phyloP scores from a whole-genome alignment of 2,797 vertebrate genomes.

The Thaleichthys pacificus region DNA sequence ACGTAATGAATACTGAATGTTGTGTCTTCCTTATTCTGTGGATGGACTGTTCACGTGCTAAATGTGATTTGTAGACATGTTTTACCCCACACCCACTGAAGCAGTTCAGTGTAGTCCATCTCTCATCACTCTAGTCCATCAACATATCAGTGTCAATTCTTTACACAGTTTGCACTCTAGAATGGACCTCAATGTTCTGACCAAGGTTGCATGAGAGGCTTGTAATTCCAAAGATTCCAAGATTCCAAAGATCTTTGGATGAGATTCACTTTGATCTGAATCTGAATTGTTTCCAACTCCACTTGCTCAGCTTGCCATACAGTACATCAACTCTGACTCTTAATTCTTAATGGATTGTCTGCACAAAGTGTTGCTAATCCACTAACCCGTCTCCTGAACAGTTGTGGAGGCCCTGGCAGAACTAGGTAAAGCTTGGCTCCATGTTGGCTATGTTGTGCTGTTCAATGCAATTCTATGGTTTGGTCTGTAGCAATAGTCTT shows the following conservation, averaged over 20 bases:
- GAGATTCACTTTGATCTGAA: slow-evolving; percentile 3
- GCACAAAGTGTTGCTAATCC: slow-evolving; percentile 47
- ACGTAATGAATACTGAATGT: not conserved
- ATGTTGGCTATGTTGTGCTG: slow-evolving; percentile 33
- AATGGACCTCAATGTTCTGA: slow-evolving; percentile 48
- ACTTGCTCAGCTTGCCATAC: not conserved
- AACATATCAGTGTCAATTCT: not conserved
- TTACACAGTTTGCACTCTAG: not conserved
- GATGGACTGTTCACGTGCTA: not conserved
- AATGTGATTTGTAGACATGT: not conserved
- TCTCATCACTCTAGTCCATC: not conserved
- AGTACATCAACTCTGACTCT: not conserved
- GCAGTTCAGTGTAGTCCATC: no score
- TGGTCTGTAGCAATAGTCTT: not conserved
- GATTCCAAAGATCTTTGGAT: not conserved
- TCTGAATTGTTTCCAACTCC: not conserved
- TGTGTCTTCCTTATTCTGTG: not conserved
- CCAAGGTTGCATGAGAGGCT: slow-evolving; percentile 29
- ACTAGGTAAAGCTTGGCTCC: slow-evolving; percentile 50
- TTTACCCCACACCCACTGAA: not conserved
- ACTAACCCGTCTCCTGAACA: slow-evolving; percentile 60
- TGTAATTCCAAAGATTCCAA: not conserved
- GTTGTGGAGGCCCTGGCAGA: slow-evolving; percentile 54
- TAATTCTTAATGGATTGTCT: not conserved
- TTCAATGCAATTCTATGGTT: not conserved